These are phyloP conservation scores for Megatriorchis doriae DNA, from an alignment of 2,113 vertebrate species.

Conservation along the genomic window DNA sequence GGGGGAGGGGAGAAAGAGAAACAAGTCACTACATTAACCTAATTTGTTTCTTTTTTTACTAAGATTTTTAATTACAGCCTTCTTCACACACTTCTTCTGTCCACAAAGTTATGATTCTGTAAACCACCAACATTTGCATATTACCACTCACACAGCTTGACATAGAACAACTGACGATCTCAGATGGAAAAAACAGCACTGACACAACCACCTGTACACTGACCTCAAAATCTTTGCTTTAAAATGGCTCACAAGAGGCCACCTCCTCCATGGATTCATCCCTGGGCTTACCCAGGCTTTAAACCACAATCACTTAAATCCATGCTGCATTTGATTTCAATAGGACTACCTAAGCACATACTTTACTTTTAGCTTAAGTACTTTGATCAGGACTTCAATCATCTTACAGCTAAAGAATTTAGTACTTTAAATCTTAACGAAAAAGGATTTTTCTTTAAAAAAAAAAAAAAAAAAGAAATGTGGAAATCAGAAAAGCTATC, in stretches of 20 bases:
- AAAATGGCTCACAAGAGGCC: not conserved
- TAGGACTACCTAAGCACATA: constrained; percentile 3
- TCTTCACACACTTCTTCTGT: not conserved
- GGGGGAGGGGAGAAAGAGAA: not conserved
- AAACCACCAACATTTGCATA: not conserved
- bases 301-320: constrained; percentile 45
- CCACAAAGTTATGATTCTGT: not conserved
- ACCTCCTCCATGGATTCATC: not conserved
- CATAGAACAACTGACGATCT: not conserved
- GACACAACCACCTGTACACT: not conserved
- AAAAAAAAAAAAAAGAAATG: not conserved
- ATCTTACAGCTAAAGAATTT: constrained; percentile 37
- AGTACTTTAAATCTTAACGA: constrained; percentile 35
- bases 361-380: not conserved
- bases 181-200: not conserved
- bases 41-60: not conserved
- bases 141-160: not conserved
- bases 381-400: constrained; percentile 58
- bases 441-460: not conserved
- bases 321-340: constrained; percentile 38
- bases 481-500: not conserved
- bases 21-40: not conserved
- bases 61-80: not conserved
- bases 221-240: not conserved
- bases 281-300: constrained; percentile 6